Evolutionary conservation across 2,888 invertebrate genomes (phyloP).

Genomic region (Nasonia oneida): DNA sequence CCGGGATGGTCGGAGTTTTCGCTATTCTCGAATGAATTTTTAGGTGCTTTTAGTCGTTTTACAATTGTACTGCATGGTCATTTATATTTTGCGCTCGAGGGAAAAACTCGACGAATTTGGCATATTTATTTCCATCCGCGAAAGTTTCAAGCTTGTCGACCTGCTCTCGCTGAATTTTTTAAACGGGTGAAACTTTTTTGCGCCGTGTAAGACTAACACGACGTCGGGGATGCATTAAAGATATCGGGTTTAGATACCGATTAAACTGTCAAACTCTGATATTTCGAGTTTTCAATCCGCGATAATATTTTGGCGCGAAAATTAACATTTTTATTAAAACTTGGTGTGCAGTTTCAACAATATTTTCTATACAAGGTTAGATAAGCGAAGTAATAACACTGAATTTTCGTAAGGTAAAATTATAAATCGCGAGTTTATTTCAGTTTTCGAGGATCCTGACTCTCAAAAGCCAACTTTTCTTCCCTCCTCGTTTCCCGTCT

Average conservation of each 20-base stretch:
- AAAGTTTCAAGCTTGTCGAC: background rate
- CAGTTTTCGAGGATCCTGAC: too few relatives aligned
- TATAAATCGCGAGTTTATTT: too few relatives aligned
- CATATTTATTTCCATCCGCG: background rate
- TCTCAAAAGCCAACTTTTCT: too few relatives aligned
- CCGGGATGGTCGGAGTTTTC: background rate
- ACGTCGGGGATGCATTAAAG: background rate
- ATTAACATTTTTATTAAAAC: too few relatives aligned
- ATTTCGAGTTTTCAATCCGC: background rate
- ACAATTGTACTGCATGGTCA: background rate
- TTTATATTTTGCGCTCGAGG: background rate
- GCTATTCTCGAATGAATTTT: background rate
- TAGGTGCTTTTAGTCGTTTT: too few relatives aligned
- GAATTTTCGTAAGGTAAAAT: too few relatives aligned
- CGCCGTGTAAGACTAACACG: background rate
- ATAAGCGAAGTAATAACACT: too few relatives aligned
- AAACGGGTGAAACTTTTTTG: background rate
- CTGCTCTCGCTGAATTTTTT: background rate
- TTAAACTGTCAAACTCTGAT: slow-evolving; percentile 5
- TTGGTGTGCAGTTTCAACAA: too few relatives aligned
- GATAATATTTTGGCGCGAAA: background rate
- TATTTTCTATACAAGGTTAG: too few relatives aligned
- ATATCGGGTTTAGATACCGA: background rate
- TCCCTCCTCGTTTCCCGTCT: background rate
- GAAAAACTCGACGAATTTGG: background rate